Evolutionary conservation across 2,888 invertebrate genomes (phyloP).

Genomic region (Amblyteles armatorius): DNA sequence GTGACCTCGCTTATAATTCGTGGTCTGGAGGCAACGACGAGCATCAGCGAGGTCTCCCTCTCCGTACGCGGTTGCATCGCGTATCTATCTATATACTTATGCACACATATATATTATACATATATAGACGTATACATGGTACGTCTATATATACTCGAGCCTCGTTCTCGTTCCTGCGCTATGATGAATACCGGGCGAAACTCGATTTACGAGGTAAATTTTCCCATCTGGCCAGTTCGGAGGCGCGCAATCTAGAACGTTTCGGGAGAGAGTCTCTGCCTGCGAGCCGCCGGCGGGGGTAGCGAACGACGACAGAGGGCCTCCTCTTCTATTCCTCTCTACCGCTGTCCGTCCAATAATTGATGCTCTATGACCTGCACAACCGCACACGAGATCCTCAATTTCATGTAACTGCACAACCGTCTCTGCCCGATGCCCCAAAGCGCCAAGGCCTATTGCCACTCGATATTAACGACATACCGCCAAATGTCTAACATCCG

Average conservation of each 20-base stretch:
- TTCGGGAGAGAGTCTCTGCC: conserved; percentile 46
- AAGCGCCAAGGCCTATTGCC: not conserved
- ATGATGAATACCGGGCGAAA: conserved; percentile 77
- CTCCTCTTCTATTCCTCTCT: conserved; percentile 8
- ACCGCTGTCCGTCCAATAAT: conserved; percentile 14
- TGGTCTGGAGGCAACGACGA: conserved; percentile 60
- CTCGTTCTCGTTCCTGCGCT: conserved; percentile 54
- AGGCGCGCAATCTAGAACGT: conserved; percentile 58
- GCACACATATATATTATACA: conserved; percentile 5
- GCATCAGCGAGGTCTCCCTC: conserved; percentile 65
- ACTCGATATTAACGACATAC: conserved; percentile 12
- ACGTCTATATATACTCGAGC: not conserved
- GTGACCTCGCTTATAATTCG: conserved; percentile 76
- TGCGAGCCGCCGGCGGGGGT: not conserved
- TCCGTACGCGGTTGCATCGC: conserved; percentile 6
- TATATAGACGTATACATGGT: conserved; percentile 16
- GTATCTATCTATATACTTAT: conserved; percentile 13
- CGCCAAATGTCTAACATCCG: conserved; percentile 12
- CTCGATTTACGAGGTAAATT: conserved; percentile 78
- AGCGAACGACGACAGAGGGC: conserved; percentile 4
- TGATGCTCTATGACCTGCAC: conserved; percentile 38
- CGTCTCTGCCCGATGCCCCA: not conserved
- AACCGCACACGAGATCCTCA: conserved; percentile 11
- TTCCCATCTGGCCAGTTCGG: conserved; percentile 69
- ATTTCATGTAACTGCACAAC: not conserved